phyloP scores from a whole-genome alignment of 1,140 invertebrate species.

The Orussus abietinus region DNA sequence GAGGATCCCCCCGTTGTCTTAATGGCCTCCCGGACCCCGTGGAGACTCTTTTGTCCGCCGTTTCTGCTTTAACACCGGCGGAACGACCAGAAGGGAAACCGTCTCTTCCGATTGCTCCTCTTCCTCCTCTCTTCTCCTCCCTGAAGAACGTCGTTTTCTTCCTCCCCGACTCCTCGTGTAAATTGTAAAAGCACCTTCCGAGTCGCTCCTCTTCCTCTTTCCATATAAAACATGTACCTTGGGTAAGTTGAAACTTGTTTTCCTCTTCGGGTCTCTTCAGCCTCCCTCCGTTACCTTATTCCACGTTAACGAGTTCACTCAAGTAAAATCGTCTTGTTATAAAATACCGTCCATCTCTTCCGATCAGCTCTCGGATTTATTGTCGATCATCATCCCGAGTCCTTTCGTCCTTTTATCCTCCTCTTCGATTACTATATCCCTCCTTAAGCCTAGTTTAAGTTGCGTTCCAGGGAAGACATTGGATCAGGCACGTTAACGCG shows the following conservation, averaged over 20 bases:
- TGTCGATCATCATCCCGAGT: too few relatives aligned
- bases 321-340: constrained; percentile 13
- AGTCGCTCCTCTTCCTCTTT: too few relatives aligned
- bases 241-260: too few relatives aligned
- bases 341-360: too few relatives aligned
- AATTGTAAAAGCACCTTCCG: too few relatives aligned
- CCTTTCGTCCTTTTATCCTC: constrained; percentile 2
- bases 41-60: constrained; percentile 11
- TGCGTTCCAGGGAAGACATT: constrained; percentile 32
- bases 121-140: too few relatives aligned
- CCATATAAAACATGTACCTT: too few relatives aligned
- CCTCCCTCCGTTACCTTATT: constrained; percentile 12
- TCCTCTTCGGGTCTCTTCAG: constrained; percentile 20
- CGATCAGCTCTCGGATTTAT: too few relatives aligned
- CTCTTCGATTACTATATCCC: constrained; percentile 15
- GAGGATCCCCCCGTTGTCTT: constrained; percentile 3
- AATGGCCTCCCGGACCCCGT: constrained; percentile 38
- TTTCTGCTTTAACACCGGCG: too few relatives aligned
- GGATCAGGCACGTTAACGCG: constrained; percentile 32
- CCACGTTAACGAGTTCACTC: constrained; percentile 10
- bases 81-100: too few relatives aligned
- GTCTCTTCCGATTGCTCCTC: constrained; percentile 22
- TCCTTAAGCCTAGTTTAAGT: constrained; percentile 12
- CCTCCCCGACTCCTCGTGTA: too few relatives aligned
- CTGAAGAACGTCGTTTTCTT: too few relatives aligned